Base-by-base conservation (phyloP, 2,113 vertebrate genomes). In the Microtus richardsoni region DNA sequence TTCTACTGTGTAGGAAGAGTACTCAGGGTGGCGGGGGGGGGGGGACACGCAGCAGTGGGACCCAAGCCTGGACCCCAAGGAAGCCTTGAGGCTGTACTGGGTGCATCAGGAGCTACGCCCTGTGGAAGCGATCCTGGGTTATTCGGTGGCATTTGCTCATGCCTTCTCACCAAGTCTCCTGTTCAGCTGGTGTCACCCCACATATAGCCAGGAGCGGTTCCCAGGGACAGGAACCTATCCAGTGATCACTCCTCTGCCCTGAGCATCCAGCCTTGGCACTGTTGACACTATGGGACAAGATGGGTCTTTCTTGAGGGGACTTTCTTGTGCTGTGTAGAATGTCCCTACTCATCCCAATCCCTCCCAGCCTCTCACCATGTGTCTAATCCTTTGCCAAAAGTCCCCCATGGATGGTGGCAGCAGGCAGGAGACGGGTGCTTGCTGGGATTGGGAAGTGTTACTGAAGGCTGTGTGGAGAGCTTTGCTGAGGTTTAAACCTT, bases 11-110 rank as follows among this genome's bases (percentile, higher is more conserved):
- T 1, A 2, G 44, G 60, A 22, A 28, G 21, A n/a, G n/a, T n/a
- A 80, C 60, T 26, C 11, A 1, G 52, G 49, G 47, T 0, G 8
- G 7, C 1, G 4, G 11, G 54, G 9, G 49, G 1, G 19, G n/a
- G 36, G 0, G 12, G 21, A n/a, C 13, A 1, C 0, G 7, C 0
- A 0, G 86, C 86, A 39, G 41, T 39, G 17, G 24, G 33, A 19
- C 21, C 52, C 4, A 73, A 1, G 9, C 17, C 52, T 26, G 66
- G 33, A 13, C 91, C 52, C 62, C 10, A 47, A 8, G 28, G n/a
- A 0, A 9, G n/a, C 11, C 0, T 39, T 49, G 4, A 2, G 88
- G 3, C 30, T 19, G 0, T 1, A 0, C 5, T 12, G 10, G 77
- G 49, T 14, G 19, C 8, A 28, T 26, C 24, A n/a, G 49, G 33